phyloP scores from a whole-genome alignment of 2,888 invertebrate genomes.

The Eucera pruinosa region DNA sequence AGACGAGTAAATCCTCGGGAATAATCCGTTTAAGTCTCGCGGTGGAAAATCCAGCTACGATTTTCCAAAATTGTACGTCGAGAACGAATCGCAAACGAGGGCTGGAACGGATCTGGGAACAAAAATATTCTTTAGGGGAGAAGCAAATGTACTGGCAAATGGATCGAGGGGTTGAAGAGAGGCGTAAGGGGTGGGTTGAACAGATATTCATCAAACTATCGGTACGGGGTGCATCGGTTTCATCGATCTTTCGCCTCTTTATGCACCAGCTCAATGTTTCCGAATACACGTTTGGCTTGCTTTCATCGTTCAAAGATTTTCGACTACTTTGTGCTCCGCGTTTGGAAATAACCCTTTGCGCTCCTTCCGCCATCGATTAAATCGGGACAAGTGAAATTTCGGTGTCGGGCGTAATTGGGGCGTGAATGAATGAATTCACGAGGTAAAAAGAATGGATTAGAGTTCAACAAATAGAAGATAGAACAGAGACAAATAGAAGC shows the following conservation, averaged over 20 bases:
- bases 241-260: constrained; percentile 27
- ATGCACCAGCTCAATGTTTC: constrained; percentile 14
- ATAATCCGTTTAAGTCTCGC: constrained; percentile 8
- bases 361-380: constrained; percentile 24
- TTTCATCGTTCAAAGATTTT: constrained; percentile 38
- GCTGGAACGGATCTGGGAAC: neutral
- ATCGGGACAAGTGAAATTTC: constrained; percentile 22
- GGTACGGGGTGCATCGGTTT: constrained; percentile 22
- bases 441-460: neutral
- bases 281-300: constrained; percentile 26
- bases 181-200: neutral
- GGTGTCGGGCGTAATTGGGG: constrained; percentile 16
- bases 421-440: constrained; percentile 3
- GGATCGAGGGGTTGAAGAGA: neutral
- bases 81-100: neutral
- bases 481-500: neutral
- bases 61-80: neutral
- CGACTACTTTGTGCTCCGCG: constrained; percentile 20
- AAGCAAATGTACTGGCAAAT: constrained; percentile 1
- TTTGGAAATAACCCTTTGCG: constrained; percentile 12
- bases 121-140: constrained; percentile 6
- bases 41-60: neutral
- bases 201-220: constrained; percentile 40
- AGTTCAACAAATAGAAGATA: neutral
- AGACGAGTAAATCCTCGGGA: neutral